A percentile compares a stretch with the other conserved stretches of the same genome.
phyloP scores from a whole-genome alignment of 2,113 vertebrate species.

The Cariama cristata region DNA sequence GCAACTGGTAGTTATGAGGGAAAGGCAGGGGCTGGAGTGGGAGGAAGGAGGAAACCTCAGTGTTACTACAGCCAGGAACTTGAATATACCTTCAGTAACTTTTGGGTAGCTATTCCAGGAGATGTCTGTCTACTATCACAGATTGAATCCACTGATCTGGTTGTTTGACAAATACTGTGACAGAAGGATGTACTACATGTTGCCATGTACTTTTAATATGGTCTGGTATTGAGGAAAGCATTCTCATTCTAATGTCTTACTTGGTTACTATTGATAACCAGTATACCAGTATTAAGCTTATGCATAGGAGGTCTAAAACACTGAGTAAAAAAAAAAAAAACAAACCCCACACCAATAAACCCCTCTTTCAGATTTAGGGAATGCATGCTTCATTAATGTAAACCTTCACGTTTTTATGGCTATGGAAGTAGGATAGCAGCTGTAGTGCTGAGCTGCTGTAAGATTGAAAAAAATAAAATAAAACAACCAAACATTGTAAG shows the following conservation, averaged over 20 bases:
- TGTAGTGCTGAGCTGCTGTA: not conserved
- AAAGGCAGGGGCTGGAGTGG: not conserved
- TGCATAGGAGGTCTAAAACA: not conserved
- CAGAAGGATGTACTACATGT: not conserved
- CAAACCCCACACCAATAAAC: not conserved
- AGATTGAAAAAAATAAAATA: not conserved
- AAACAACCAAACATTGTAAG: not conserved
- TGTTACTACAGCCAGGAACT: not conserved
- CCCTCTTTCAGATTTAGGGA: not conserved
- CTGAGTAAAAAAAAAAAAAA: not conserved
- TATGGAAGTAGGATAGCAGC: not conserved
- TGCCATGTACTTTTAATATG: not conserved
- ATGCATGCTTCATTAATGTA: not conserved
- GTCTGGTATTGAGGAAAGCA: not conserved
- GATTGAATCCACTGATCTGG: not conserved
- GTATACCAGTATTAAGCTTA: not conserved
- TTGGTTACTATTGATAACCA: not conserved
- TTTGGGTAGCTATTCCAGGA: constrained; percentile 24
- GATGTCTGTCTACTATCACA: not conserved
- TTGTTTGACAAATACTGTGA: not conserved
- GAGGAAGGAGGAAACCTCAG: not conserved
- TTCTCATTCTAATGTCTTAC: not conserved
- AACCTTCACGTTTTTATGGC: not conserved
- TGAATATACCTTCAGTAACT: not conserved
- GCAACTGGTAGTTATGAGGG: not conserved